Base-by-base conservation (phyloP, 2,113 vertebrate genomes). In the Leptocoma aspasia region DNA sequence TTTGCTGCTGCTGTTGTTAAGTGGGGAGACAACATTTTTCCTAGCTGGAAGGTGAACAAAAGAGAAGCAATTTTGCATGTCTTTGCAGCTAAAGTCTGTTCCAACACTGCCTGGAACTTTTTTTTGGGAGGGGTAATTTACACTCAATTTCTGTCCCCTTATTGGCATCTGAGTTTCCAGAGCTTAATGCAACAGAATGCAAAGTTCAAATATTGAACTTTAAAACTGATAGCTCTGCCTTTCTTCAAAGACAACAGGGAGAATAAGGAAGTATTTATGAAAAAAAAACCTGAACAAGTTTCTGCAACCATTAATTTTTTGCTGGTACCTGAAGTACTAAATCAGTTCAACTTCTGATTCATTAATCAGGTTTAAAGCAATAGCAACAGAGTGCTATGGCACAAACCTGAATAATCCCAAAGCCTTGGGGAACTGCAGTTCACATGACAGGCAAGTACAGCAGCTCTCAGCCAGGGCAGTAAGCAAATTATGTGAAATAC, bases 301-400 rank as follows among this genome's bases (percentile, higher is more conserved):
- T 65, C 49, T 89, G 50, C 26, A 33, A 77, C 71, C 42, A 57
- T 60, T 96, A 92, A 90, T 91, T 96, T 92, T 88, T 71, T 78
- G 61, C 77, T 49, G 30, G 61, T 84, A 96, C 54, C 57, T 77
- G 68, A 88, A 86, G 75, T 71, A 76, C 57, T 96, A 94, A 85
- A 96, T 84, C 63, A 90, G 82, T 54, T 37, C 59, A 86, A 91
- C 37, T 78, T 97, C 45, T 15, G 6, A 81, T 75, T 90, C 59
- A 89, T 95, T 94, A 95, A 91, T 84, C 82, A 76, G 66, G 45
- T 96, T 95, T 96, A 95, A 97, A 96, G 79, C 66, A 94, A 82
- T 44, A 93, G 35, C 57, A 94, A 92, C 17, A 68, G 70, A 85
- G 60, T 45, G 45, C 90, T 95, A 75, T 65, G 66, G 86, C 77